Base-by-base conservation (phyloP, 1,140 invertebrate genomes). In the Spodoptera frugiperda region DNA sequence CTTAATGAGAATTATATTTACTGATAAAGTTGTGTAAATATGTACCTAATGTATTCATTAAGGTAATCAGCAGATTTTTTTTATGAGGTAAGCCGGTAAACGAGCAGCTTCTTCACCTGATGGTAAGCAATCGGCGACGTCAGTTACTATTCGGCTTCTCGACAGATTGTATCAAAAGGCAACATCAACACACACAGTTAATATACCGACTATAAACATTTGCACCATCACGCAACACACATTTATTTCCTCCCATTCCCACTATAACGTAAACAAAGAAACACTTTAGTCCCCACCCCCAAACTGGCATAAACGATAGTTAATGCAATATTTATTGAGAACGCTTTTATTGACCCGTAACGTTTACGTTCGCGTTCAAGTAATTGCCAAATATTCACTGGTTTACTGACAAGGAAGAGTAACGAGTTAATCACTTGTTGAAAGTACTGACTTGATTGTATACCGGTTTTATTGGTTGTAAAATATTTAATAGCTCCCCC, bases 331-430 rank as follows among this genome's bases (percentile, higher is more conserved):
- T 46, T 63, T 63, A 63, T 57, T 57, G 54, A 25, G 25, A 21
- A 57, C 54, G 3, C 11, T 57, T 57, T 57, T 57, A 57, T 63
- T 44, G 59, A 15, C 0, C 59, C 33, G 15, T 63, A 44, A 17
- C 33, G 59, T 63, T 59, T 59, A 33, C 55, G 55, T 33, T 15
- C 14, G 2, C 30, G 59, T 63, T 63, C 33, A 63, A 44, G 33
- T 63, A 63, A 63, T 63, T 44, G 59, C 33, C 59, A 63, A 63
- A 46, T 46, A 63, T 63, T 63, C 59, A 63, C 30, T 63, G 33
- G 39, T 63, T 63, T 63, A 63, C 33, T 63, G 59, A 44, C 11
- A 30, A 25, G 33, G 33, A 44, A 17, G 59, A 63, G 8, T 63
- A 44, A 63, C 59, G 15, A 44, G 59, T 46, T 63, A 63, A 63